Conservation (phyloP, 2,113 vertebrate genomes). For the Cervus canadensis region DNA sequence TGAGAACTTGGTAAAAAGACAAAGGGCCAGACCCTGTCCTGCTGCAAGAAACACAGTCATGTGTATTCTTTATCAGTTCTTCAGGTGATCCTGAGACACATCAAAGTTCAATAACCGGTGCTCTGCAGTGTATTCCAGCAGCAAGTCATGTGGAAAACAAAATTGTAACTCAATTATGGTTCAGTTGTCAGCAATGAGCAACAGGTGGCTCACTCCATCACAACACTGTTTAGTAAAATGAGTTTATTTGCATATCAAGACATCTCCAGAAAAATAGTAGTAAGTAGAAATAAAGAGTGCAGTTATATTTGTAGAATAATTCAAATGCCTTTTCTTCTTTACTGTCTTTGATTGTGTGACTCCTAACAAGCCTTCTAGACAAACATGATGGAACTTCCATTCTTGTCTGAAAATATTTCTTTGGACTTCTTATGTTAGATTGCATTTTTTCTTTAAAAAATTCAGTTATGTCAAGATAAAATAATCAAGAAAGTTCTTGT, state of each 20-base stretch:
- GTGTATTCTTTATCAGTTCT: neutral
- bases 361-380: neutral
- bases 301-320: neutral
- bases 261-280: neutral
- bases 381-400: neutral
- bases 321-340: neutral
- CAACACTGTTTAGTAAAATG: neutral
- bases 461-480: neutral
- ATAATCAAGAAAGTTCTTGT: neutral
- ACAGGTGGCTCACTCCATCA: constrained; percentile 61
- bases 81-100: neutral
- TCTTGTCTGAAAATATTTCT: neutral
- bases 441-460: neutral
- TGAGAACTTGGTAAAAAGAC: constrained; percentile 1
- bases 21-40: neutral
- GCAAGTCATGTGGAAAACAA: neutral
- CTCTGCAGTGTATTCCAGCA: neutral
- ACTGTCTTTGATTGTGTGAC: neutral
- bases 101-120: neutral
- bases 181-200: constrained; percentile 39
- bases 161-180: neutral
- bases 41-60: neutral
- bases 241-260: neutral
- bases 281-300: neutral
- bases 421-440: neutral